phyloP scores from a whole-genome alignment of 2,888 invertebrate genomes.

The Molanna angustata region DNA sequence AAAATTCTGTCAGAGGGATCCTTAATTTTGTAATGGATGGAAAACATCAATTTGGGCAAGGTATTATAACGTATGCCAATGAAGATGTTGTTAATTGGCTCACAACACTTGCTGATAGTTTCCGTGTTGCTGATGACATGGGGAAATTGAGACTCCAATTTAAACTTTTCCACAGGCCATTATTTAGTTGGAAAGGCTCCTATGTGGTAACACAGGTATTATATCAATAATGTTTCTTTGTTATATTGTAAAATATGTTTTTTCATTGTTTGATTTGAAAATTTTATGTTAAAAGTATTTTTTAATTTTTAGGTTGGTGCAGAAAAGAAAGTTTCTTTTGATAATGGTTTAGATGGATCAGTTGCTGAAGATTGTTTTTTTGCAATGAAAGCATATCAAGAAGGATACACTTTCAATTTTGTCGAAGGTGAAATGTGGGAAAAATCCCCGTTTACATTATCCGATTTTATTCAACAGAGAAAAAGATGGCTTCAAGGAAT shows the following conservation, averaged over 20 bases:
- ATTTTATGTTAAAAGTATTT: constrained; percentile 33
- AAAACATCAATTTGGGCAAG: constrained; percentile 94
- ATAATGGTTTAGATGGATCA: constrained; percentile 94
- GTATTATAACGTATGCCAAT: constrained; percentile 93
- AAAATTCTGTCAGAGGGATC: constrained; percentile 85
- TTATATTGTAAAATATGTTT: constrained; percentile 3
- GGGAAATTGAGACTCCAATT: constrained; percentile 93
- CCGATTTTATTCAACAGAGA: constrained; percentile 94
- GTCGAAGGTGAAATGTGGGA: constrained; percentile 99
- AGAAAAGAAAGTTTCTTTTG: constrained; percentile 90
- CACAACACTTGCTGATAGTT: constrained; percentile 93
- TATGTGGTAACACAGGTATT: constrained; percentile 92
- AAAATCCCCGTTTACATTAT: constrained; percentile 91
- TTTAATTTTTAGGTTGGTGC: constrained; percentile 68
- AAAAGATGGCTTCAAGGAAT: constrained; percentile 96
- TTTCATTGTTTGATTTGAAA: neutral
- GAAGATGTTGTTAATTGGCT: constrained; percentile 96
- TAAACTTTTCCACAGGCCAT: constrained; percentile 87
- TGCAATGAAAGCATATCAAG: constrained; percentile 89
- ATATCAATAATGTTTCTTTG: constrained; percentile 6
- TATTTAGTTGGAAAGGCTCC: constrained; percentile 98
- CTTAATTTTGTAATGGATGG: constrained; percentile 94
- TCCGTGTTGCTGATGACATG: constrained; percentile 96
- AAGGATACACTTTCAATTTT: constrained; percentile 92
- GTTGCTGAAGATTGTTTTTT: constrained; percentile 98